phyloP scores from a whole-genome alignment of 2,797 vertebrate species.

The Helostoma temminkii region DNA sequence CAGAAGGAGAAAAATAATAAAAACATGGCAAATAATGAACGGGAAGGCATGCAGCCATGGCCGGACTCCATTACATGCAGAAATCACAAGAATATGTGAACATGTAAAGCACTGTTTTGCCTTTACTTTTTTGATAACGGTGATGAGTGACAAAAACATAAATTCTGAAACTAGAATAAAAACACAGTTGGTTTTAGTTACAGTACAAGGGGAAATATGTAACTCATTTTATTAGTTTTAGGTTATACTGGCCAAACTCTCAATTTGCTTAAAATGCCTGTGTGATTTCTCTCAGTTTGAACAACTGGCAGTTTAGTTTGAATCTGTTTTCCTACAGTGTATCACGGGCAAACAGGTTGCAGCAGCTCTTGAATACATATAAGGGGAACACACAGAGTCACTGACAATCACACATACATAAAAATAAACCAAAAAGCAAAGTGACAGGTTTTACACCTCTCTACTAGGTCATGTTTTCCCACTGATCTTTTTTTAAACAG shows the following conservation, averaged over 20 bases:
- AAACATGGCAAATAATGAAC: slow-evolving; percentile 28
- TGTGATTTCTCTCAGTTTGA: no score
- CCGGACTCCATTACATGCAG: slow-evolving; percentile 54
- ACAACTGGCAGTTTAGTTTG: neutral
- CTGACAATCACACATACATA: slow-evolving; percentile 16
- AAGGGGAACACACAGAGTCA: neutral
- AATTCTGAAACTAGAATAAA: neutral
- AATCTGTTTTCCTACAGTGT: neutral
- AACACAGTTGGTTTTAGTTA: neutral
- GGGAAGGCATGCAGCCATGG: slow-evolving; percentile 21
- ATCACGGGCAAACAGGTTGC: neutral
- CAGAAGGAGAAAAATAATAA: slow-evolving; percentile 60
- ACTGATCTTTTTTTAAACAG: slow-evolving; percentile 30
- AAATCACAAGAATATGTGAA: slow-evolving; percentile 28
- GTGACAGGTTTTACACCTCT: slow-evolving; percentile 28
- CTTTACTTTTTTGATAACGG: slow-evolving; percentile 28
- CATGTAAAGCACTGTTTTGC: neutral
- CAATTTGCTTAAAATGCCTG: no score
- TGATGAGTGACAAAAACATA: neutral
- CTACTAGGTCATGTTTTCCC: slow-evolving; percentile 57
- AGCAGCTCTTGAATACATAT: slow-evolving; percentile 11
- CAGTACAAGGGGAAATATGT: neutral
- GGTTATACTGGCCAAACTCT: no score
- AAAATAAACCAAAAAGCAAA: slow-evolving; percentile 40
- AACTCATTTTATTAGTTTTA: neutral